Base-by-base conservation (phyloP, 2,888 invertebrate genomes). In the Drosophila fulvimacula region DNA sequence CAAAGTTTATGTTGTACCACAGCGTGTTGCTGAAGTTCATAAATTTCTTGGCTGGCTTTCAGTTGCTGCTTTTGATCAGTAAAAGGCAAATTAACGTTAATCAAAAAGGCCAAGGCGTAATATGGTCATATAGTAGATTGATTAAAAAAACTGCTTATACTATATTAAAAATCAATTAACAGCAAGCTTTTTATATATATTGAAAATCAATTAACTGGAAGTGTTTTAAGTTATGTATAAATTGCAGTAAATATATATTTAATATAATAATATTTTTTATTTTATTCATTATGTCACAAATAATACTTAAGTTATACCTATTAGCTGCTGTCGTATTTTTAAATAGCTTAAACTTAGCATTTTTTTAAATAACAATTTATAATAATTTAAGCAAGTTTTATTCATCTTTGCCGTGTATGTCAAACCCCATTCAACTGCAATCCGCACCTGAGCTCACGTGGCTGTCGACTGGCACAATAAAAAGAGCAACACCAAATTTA, bases 1-100 rank as follows among this genome's bases (percentile, higher is more conserved):
- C 73, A 64, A 64, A 82, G 69, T 82, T 82, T 72, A 85, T 82
- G 70, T 64, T 69, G 27, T 44, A 10, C 48, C 19, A 39, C 46
- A 61, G 52, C 53, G 60, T 51, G 34, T 55, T 39, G 49, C 60
- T 52, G 27, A 49, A 62, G 53, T 69, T 75, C 63, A 49, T 51
- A 62, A 74, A 52, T 24, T 49, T 59, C 67, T 49, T 30, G 21
- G 49, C 44, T 48, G 17, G 53, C 41, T 48, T 69, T 52, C 30
- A 42, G 41, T 24, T 24, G 24, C 41, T 60, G 60, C 60, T 57
- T 30, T 38, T 46, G 39, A 34, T 27, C 46, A 24, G 11, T 39
- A 34, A 38, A 42, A 44, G 21, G 34, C 36, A 62, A 72, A 62
- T 58, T 73, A 78, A 62, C 42, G 46, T 11, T 5, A 57, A 19